Base-by-base conservation (phyloP, 2,888 invertebrate genomes). In the Andrena bicolor region DNA sequence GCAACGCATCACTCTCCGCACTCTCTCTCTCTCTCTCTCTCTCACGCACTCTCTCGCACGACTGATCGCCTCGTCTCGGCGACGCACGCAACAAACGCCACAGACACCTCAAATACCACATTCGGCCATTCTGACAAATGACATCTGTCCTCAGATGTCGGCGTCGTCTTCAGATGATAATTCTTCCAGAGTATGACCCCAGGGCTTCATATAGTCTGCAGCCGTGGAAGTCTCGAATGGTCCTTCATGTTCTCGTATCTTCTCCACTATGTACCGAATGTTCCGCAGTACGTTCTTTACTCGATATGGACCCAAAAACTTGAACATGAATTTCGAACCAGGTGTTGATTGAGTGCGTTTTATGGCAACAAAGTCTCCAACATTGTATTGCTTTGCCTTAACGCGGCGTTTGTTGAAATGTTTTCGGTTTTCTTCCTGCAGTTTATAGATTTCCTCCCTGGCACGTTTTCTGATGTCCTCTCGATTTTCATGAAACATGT, bases 121-220 rank as follows among this genome's bases (percentile, higher is more conserved):
- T 16, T 48, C 48, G 65, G 65, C 65, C 65, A 65, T 65, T 26
- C 65, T 65, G 65, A 65, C 13, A 48, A 6, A n/a, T 0, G 48
- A 48, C 64, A 65, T 65, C 48, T 48, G 64, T 0, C 64, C 41
- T 48, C 41, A 35, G 28, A 65, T 65, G 48, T 49, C 49, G 16
- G 2, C 64, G 13, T 65, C 26, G n/a, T 65, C 48, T 7, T 48
- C 26, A 6, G 41, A 41, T 41, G 41, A 13, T 41, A 13, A 41
- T 41, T 41, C 20, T 20, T 51, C 51, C 56, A 56, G 4, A 0
- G 13, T 41, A 10, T 41, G 13, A 13, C 41, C 26, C 66, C 51
- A 51, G 0, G 51, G 49, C 30, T 51, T 66, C 49, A 51, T 51
- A 10, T 30, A 51, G 20, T 66, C 66, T 0, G 30, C 66, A 0